Percentiles rank a stretch among this genome's conserved stretches.
phyloP scores from a whole-genome alignment of 35 echinoderm and acorn worm genomes.

The Apostichopus japonicus region DNA sequence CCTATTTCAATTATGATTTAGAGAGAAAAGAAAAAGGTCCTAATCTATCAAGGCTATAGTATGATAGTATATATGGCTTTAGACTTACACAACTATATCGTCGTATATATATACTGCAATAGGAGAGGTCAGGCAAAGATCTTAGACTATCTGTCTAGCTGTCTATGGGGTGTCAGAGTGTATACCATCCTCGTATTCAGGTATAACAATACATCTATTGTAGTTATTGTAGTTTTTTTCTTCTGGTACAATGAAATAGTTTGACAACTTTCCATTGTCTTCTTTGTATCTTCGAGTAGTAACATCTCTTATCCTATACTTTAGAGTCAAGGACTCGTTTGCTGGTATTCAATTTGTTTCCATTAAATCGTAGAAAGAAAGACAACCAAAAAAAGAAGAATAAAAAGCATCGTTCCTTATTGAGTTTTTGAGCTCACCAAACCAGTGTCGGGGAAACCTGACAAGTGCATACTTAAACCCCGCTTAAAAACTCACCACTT shows the following conservation, averaged over 20 bases:
- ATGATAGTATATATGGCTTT: too few species aligned
- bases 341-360: background rate
- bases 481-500: background rate
- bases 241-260: background rate
- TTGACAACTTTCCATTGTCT: slow-evolving; percentile 36
- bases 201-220: background rate
- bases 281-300: background rate
- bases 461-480: slow-evolving; percentile 10
- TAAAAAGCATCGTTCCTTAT: background rate
- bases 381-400: too few species aligned
- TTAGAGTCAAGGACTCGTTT: background rate
- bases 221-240: background rate
- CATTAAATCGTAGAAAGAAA: background rate
- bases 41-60: too few species aligned
- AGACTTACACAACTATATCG: too few species aligned
- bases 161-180: too few species aligned
- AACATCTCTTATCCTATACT: slow-evolving; percentile 28
- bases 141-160: too few species aligned
- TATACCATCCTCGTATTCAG: background rate
- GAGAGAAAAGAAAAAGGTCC: too few species aligned
- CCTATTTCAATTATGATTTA: too few species aligned
- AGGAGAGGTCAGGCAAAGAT: too few species aligned
- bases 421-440: background rate
- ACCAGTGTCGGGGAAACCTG: slow-evolving; percentile 1
- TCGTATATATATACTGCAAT: too few species aligned